These are phyloP conservation scores for Apomyelois bistriatella DNA, from an alignment of 2,888 invertebrate species.

Conservation along the genomic window DNA sequence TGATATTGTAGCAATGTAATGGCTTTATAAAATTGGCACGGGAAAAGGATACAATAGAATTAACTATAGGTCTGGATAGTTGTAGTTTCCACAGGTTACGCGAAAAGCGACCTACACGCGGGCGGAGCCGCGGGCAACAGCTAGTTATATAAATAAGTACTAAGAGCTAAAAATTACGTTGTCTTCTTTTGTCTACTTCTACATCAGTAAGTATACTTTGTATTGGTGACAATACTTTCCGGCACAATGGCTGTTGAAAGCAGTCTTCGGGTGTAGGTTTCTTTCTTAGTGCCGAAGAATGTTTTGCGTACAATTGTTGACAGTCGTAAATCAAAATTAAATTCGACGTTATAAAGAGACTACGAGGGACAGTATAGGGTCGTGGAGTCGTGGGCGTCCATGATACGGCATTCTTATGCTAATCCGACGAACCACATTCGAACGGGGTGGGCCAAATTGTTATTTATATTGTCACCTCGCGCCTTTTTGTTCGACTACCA, in stretches of 20 bases:
- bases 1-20: too few species aligned
- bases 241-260: background rate
- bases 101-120: too few species aligned
- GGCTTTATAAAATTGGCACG: too few species aligned
- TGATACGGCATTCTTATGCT: conserved; percentile 78
- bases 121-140: too few species aligned
- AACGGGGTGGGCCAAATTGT: conserved; percentile 79
- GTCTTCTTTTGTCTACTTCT: too few species aligned
- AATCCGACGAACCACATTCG: conserved; percentile 71
- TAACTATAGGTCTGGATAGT: too few species aligned
- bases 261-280: background rate
- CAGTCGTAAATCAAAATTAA: conserved; percentile 78
- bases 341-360: conserved; percentile 76
- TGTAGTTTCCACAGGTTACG: too few species aligned
- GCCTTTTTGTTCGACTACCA: conserved; percentile 62
- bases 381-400: conserved; percentile 75
- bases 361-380: conserved; percentile 61
- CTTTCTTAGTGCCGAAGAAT: conserved; percentile 31
- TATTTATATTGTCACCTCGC: conserved; percentile 79
- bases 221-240: too few species aligned
- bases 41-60: too few species aligned
- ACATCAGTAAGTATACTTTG: too few species aligned
- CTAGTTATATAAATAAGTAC: too few species aligned
- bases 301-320: conserved; percentile 70
- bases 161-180: too few species aligned